Evolutionary conservation across 2,888 invertebrate species (phyloP).

Genomic region (Aleiodes alternator): DNA sequence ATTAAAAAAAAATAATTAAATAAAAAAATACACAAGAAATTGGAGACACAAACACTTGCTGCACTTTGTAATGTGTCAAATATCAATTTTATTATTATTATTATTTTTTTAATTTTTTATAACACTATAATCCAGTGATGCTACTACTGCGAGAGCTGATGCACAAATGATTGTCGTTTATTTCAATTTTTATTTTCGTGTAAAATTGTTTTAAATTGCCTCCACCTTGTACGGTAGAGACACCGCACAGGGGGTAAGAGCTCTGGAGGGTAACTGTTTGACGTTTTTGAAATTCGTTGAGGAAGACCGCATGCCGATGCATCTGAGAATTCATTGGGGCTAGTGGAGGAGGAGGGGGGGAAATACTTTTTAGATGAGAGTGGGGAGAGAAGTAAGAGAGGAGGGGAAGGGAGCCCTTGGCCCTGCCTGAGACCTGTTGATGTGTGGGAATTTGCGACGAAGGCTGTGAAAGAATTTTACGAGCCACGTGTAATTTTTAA

Average conservation of each 20-base stretch:
- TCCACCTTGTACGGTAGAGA: background rate
- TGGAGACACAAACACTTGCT: background rate
- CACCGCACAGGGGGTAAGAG: slow-evolving; percentile 24
- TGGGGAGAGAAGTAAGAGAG: slow-evolving; percentile 46
- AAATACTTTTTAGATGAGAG: slow-evolving; percentile 48
- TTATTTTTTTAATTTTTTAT: too few species aligned
- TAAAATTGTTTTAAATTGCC: slow-evolving; percentile 24
- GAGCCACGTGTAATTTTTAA: slow-evolving; percentile 21
- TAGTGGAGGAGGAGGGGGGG: slow-evolving; percentile 58
- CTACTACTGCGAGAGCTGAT: background rate
- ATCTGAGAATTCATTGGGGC: slow-evolving; percentile 57
- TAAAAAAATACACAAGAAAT: background rate
- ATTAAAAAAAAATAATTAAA: background rate
- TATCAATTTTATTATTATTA: too few species aligned
- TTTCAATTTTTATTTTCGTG: too few species aligned
- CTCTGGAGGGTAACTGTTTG: slow-evolving; percentile 73
- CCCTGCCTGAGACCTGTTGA: slow-evolving; percentile 73
- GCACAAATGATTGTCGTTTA: background rate
- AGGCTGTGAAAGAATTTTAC: slow-evolving; percentile 52
- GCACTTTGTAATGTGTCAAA: background rate
- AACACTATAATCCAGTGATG: too few species aligned
- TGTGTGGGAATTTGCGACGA: slow-evolving; percentile 74
- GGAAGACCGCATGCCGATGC: slow-evolving; percentile 73
- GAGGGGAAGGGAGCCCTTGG: slow-evolving; percentile 63
- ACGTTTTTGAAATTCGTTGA: slow-evolving; percentile 71